A percentile compares a stretch with the other conserved stretches of the same genome.
Evolutionary conservation across 2,888 invertebrate species (phyloP).

Genomic region (Athalia cordata): DNA sequence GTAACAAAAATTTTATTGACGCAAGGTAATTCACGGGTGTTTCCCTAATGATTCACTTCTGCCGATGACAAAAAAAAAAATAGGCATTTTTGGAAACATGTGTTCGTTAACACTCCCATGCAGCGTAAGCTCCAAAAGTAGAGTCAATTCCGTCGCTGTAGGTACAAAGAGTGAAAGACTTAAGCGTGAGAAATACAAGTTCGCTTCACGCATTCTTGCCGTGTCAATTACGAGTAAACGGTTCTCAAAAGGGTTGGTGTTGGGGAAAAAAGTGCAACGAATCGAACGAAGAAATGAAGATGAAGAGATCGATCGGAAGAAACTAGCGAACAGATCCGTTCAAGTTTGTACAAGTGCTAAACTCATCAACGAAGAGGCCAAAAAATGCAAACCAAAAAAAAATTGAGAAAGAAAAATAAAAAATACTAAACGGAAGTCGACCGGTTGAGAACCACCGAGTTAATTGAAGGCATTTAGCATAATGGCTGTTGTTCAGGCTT

Average conservation of each 20-base stretch:
- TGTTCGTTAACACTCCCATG: neutral
- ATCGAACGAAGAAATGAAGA: neutral
- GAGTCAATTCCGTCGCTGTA: conserved; percentile 7
- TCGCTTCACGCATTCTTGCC: conserved; percentile 39
- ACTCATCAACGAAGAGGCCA: neutral
- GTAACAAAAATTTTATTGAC: too few species aligned
- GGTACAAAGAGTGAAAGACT: conserved; percentile 12
- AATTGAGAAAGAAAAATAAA: neutral
- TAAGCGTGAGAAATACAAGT: conserved; percentile 57
- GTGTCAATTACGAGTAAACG: conserved; percentile 41
- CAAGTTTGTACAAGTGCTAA: neutral
- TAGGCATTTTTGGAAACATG: too few species aligned
- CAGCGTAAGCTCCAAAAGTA: neutral
- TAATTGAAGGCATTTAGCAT: conserved; percentile 60
- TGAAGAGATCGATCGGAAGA: neutral
- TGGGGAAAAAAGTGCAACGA: neutral
- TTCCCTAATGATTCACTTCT: too few species aligned
- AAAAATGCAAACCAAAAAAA: neutral
- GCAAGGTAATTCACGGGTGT: too few species aligned
- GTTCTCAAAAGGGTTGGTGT: conserved; percentile 8
- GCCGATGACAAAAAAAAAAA: too few species aligned
- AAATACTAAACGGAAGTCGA: neutral
- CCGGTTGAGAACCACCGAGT: conserved; percentile 53
- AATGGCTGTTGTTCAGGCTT: conserved; percentile 50
- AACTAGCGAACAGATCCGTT: neutral